Evolutionary conservation across 2,797 vertebrate species (phyloP), one percentile per base, ranked within the genome.

Genomic region (Lepus townsendii): DNA sequence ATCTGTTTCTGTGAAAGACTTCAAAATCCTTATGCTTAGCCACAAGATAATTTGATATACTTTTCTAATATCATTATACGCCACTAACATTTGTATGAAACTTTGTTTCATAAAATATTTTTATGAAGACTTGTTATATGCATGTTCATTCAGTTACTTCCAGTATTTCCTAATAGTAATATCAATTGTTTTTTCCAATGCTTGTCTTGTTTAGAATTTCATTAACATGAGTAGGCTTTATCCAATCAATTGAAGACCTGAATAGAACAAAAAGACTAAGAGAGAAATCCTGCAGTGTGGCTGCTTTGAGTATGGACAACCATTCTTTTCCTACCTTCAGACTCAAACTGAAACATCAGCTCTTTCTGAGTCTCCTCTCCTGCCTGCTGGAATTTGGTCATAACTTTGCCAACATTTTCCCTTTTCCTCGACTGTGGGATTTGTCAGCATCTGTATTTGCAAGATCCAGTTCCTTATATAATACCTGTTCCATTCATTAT

Each of bases 81-180:
- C 68, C 77, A 91, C 68, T 94, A 93, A 63, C 52, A 95, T 89
- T 87, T 95, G 50, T 91, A 78, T 90, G 76, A 91, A 93, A 73
- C 54, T 92, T 95, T 95, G 82, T 91, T 90, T 96, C 72, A 95
- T 85, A 89, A 83, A 88, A 77, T 79, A 79, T 71, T 88, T 82
- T 94, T 60, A 91, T 80, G 68, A 69, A 88, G 57, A 27, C 95
- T 92, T 90, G 86, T 38, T 77, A 7, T 65, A 20, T 80, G 2
- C 26, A 90, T 91, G 71, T 78, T 87, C 93, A 94, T 91, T 92
- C 62, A 86, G 77, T 91, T 94, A 78, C 84, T 92, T 92, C 50
- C 30, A 95, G 87, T 95, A 95, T 87, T 94, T 63, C 24, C 76
- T 94, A 88, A 73, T 57, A 76, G n/a, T 92, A 96, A 96, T 92